phyloP scores from a whole-genome alignment of 2,797 vertebrate species.

The Taenioides sp. region DNA sequence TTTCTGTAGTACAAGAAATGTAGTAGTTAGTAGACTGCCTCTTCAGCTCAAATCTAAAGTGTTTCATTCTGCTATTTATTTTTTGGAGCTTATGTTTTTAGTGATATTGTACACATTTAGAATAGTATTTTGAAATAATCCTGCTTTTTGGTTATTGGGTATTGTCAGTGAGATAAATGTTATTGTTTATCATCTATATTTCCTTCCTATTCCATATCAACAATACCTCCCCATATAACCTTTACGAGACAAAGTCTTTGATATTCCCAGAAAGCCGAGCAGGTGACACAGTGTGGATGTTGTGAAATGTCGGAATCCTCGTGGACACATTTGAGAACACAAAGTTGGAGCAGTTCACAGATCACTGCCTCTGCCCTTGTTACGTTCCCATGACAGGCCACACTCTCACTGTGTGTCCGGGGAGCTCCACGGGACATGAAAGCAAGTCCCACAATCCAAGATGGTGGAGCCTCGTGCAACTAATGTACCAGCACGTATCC shows the following conservation, averaged over 20 bases:
- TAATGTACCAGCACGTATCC: slow-evolving; percentile 52
- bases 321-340: slow-evolving; percentile 21
- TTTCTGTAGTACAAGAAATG: too few relatives aligned
- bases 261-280: slow-evolving; percentile 1
- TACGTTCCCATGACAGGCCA: slow-evolving; percentile 52
- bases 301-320: slow-evolving; percentile 6
- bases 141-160: too few relatives aligned
- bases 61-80: too few relatives aligned
- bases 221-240: not conserved
- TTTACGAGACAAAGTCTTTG: not conserved
- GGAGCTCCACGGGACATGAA: slow-evolving; percentile 41
- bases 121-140: too few relatives aligned
- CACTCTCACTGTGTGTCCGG: slow-evolving; percentile 29
- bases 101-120: too few relatives aligned
- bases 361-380: slow-evolving; percentile 34
- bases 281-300: slow-evolving; percentile 20
- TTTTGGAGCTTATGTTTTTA: too few relatives aligned
- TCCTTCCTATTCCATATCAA: not conserved
- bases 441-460: slow-evolving; percentile 51
- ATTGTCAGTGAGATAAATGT: too few relatives aligned
- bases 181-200: too few relatives aligned
- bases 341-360: slow-evolving; percentile 28
- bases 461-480: slow-evolving; percentile 43
- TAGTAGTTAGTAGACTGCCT: too few relatives aligned
- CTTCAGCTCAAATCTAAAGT: too few relatives aligned